These are phyloP conservation scores for Cepaea hortensis DNA, from an alignment of 2,888 invertebrate species.

Conservation along the genomic window DNA sequence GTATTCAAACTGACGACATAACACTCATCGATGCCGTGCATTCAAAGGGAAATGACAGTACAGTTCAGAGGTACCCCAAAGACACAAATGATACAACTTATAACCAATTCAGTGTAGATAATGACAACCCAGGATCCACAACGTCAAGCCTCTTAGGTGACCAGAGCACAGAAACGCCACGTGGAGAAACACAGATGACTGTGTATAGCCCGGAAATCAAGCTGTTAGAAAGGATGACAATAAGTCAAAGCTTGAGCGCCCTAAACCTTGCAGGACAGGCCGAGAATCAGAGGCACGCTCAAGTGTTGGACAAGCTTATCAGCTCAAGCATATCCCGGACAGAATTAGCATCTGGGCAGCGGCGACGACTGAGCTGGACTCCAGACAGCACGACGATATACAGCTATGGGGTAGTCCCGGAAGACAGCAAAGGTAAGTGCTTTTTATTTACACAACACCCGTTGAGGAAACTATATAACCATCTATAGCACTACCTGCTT, in stretches of 20 bases:
- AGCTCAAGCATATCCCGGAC: constrained; percentile 1
- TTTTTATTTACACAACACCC: not conserved
- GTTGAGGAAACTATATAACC: not conserved
- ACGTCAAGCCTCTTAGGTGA: too few species aligned
- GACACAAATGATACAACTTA: not conserved
- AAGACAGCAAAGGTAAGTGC: not conserved
- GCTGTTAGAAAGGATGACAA: not conserved
- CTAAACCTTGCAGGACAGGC: not conserved
- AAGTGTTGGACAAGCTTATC: constrained; percentile 40
- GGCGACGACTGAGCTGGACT: constrained; percentile 37
- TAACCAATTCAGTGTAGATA: not conserved
- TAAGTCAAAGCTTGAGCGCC: constrained; percentile 22
- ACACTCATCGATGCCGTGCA: not conserved
- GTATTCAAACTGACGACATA: constrained; percentile 4
- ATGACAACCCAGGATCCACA: not conserved
- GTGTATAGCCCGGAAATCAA: constrained; percentile 11
- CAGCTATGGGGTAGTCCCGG: not conserved
- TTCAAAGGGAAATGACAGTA: not conserved
- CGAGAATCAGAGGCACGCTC: not conserved
- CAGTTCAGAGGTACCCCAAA: not conserved
- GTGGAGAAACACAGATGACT: constrained; percentile 5
- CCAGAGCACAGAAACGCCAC: not conserved
- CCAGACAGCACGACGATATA: constrained; percentile 22
- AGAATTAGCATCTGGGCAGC: constrained; percentile 17
- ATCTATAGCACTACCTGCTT: too few species aligned